phyloP scores from a whole-genome alignment of 2,113 vertebrate genomes.

The Corvus cornix region DNA sequence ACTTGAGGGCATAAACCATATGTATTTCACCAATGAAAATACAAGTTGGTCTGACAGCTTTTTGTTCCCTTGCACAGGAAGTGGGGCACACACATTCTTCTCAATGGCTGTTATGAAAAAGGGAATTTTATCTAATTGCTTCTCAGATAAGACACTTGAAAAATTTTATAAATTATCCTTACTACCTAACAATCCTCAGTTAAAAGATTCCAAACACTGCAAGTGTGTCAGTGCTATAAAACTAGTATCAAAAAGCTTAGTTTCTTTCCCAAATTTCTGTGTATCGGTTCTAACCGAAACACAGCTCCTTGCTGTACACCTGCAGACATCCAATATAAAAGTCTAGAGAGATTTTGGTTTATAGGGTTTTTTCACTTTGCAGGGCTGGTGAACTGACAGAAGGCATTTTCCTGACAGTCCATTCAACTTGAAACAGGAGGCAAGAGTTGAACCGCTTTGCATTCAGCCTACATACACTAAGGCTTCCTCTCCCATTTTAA shows the following conservation, averaged over 20 bases:
- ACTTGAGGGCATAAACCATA: background rate
- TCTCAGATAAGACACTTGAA: background rate
- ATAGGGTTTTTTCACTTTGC: background rate
- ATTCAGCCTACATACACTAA: background rate
- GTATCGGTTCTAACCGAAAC: background rate
- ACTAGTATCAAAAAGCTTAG: background rate
- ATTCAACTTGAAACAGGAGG: background rate
- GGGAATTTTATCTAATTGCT: background rate
- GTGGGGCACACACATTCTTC: background rate
- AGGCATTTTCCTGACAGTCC: background rate
- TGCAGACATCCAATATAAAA: background rate
- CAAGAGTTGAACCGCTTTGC: background rate
- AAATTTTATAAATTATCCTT: background rate
- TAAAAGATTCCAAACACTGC: background rate
- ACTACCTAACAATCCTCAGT: background rate
- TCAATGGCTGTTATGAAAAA: background rate
- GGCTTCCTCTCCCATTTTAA: background rate
- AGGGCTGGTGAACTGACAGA: background rate
- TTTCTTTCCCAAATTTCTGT: background rate
- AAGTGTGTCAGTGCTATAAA: background rate
- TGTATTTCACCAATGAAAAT: background rate
- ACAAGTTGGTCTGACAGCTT: background rate
- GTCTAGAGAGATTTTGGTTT: background rate
- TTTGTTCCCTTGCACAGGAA: background rate
- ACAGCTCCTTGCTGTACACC: background rate